Evolutionary conservation across 2,113 vertebrate species (phyloP).

Genomic region (Muscicapa adusta): DNA sequence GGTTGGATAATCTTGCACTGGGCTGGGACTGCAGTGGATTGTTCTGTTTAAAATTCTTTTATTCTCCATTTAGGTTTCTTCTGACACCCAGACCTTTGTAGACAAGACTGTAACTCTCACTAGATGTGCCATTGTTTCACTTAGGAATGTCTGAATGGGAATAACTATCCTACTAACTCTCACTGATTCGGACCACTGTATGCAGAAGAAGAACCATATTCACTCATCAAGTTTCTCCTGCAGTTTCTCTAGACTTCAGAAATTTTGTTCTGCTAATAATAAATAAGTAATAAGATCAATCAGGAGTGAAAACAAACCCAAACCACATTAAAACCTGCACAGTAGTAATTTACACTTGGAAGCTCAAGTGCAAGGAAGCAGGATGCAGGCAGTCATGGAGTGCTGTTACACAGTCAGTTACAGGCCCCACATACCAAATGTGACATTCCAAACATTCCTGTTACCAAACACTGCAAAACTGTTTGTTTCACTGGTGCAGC

Average conservation of each 20-base stretch:
- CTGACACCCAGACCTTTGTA: not conserved
- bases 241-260: not conserved
- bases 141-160: not conserved
- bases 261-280: not conserved
- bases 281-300: not conserved
- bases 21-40: not conserved
- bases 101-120: not conserved
- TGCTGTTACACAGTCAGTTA: not conserved
- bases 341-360: not conserved
- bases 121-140: not conserved
- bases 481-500: not conserved
- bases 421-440: not conserved
- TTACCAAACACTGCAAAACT: not conserved
- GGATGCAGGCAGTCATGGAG: not conserved
- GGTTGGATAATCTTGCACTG: not conserved
- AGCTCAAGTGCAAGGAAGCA: not conserved
- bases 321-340: not conserved
- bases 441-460: not conserved
- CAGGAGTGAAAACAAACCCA: not conserved
- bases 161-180: not conserved
- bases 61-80: not conserved
- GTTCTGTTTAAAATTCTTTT: not conserved
- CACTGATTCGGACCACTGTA: not conserved
- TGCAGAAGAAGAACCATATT: not conserved
- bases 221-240: not conserved